Evolutionary conservation across 2,888 invertebrate species (phyloP).

Genomic region (Machimus rusticus): DNA sequence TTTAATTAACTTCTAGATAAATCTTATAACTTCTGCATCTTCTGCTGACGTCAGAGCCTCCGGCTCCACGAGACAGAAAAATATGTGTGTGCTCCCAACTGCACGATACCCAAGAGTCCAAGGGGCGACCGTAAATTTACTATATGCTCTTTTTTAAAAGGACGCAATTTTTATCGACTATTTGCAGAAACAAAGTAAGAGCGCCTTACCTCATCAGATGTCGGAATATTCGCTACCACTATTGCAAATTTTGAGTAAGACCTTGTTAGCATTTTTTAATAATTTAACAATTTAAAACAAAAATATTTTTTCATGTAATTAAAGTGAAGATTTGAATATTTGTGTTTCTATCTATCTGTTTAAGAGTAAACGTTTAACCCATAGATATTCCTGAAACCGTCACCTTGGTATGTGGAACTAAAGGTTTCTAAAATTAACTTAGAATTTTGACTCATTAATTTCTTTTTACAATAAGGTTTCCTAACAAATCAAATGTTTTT

Average conservation of each 20-base stretch:
- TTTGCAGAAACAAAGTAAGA: neutral
- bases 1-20: slow-evolving; percentile 14
- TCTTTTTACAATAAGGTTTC: no score
- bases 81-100: neutral
- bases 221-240: neutral
- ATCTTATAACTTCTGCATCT: slow-evolving; percentile 5
- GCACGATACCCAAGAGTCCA: neutral
- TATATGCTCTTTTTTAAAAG: neutral
- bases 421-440: no score
- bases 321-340: no score
- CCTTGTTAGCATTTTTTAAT: no score
- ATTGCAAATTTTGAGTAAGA: neutral
- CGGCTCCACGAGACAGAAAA: neutral
- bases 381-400: no score
- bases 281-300: no score
- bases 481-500: no score
- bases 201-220: neutral
- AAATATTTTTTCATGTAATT: no score
- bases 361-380: no score
- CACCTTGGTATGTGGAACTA: no score
- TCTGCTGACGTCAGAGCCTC: neutral
- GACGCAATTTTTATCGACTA: neutral
- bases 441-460: no score
- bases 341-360: no score
- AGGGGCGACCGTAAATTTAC: neutral